phyloP scores from a whole-genome alignment of 2,797 vertebrate species.

The Peromyscus eremicus region DNA sequence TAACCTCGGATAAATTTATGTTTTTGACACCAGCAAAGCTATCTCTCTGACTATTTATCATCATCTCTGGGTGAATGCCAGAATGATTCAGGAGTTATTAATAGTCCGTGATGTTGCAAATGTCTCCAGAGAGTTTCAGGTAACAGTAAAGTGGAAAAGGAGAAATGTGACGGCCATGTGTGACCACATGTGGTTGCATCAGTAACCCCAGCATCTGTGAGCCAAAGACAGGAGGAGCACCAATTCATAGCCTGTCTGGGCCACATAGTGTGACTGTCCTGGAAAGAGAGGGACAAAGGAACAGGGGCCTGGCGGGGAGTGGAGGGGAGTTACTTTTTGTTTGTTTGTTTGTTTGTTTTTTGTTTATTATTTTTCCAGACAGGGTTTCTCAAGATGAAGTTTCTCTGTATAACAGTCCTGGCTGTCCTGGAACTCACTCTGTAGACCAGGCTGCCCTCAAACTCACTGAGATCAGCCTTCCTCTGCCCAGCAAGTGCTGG shows the following conservation, averaged over 20 bases:
- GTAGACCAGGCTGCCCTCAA: too few relatives aligned
- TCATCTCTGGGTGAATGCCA: slow-evolving; percentile 15
- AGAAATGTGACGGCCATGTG: neutral
- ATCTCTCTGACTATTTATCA: slow-evolving; percentile 56
- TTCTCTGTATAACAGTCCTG: too few relatives aligned
- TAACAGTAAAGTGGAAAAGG: neutral
- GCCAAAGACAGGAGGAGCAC: neutral
- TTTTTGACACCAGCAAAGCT: slow-evolving; percentile 16
- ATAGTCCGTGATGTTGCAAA: neutral
- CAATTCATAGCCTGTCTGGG: neutral
- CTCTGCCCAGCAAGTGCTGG: too few relatives aligned
- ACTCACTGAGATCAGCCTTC: too few relatives aligned
- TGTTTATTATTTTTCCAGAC: too few relatives aligned
- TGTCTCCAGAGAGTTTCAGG: neutral
- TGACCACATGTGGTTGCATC: too few relatives aligned
- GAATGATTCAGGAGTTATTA: slow-evolving; percentile 42
- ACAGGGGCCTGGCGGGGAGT: too few relatives aligned
- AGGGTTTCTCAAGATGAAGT: too few relatives aligned
- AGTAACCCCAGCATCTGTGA: neutral
- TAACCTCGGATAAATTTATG: slow-evolving; percentile 44
- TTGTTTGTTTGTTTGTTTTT: too few relatives aligned
- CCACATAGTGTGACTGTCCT: neutral
- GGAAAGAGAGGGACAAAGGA: neutral
- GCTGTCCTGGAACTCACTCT: too few relatives aligned
- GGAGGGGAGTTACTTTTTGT: neutral